phyloP scores from a whole-genome alignment of 2,113 vertebrate genomes.

The Podarcis cretensis region DNA sequence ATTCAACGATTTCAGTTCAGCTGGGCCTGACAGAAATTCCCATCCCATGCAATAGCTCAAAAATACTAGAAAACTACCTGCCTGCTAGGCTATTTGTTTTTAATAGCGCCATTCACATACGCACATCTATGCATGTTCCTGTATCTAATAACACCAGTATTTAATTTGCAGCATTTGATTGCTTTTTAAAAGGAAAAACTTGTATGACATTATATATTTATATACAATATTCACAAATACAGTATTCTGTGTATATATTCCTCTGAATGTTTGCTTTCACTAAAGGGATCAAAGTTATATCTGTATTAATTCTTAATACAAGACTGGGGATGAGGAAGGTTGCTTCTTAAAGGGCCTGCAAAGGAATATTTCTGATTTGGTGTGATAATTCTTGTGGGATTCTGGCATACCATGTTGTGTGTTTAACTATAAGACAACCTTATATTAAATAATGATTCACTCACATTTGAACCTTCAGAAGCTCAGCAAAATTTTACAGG shows the following conservation, averaged over 20 bases:
- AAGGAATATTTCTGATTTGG: background rate
- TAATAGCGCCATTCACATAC: no score
- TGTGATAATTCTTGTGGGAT: background rate
- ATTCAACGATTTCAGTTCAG: background rate
- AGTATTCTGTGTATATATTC: background rate
- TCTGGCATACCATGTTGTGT: background rate
- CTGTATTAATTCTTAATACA: background rate
- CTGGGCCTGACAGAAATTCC: background rate
- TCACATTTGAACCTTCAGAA: background rate
- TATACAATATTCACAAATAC: background rate
- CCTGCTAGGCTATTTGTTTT: no score
- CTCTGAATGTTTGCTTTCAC: background rate
- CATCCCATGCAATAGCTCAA: background rate
- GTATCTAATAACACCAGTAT: background rate
- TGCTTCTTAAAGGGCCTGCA: background rate
- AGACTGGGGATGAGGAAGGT: background rate
- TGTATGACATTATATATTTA: background rate
- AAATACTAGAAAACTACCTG: background rate
- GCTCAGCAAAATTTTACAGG: background rate
- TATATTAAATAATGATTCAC: background rate
- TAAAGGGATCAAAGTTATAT: background rate
- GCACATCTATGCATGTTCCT: background rate
- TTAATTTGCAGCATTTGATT: background rate
- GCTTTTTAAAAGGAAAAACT: background rate
- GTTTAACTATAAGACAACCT: background rate